These are phyloP conservation scores for Schizopygopsis malacanthus DNA, from an alignment of 2,797 vertebrate genomes.

Conservation along the genomic window DNA sequence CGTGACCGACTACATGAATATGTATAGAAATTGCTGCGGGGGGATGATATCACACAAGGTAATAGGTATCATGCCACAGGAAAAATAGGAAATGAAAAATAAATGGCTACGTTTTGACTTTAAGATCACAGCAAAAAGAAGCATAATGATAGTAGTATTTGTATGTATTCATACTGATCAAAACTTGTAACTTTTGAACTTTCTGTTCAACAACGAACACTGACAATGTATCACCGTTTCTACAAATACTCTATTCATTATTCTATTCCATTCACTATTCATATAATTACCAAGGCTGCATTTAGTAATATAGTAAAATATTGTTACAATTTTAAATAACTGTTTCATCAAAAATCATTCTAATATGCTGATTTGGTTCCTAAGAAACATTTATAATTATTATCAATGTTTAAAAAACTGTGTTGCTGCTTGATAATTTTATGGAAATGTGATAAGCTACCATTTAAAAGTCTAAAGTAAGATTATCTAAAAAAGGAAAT, in stretches of 20 bases:
- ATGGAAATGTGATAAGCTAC: background rate
- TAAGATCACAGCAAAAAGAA: slow-evolving; percentile 2
- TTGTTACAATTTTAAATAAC: too few relatives aligned
- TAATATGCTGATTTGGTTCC: background rate
- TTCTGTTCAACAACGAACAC: background rate
- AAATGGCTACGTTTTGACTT: background rate
- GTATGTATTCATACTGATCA: background rate
- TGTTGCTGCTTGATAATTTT: background rate
- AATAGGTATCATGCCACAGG: slow-evolving; percentile 12
- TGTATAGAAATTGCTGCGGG: slow-evolving; percentile 30
- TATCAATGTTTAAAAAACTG: background rate
- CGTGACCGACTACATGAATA: slow-evolving; percentile 45
- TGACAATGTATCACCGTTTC: background rate
- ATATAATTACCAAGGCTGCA: background rate
- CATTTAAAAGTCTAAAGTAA: background rate
- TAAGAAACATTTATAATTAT: background rate
- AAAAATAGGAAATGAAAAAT: slow-evolving; percentile 5
- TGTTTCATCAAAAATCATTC: background rate
- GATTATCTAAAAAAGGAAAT: background rate
- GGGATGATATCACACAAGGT: slow-evolving; percentile 23
- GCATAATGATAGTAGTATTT: background rate
- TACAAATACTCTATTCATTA: background rate
- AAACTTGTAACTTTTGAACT: background rate
- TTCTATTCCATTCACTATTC: background rate
- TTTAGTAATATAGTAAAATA: background rate